These are phyloP conservation scores for Meloidogyne chitwoodi DNA, from an alignment of 1,140 invertebrate species.

Conservation along the genomic window DNA sequence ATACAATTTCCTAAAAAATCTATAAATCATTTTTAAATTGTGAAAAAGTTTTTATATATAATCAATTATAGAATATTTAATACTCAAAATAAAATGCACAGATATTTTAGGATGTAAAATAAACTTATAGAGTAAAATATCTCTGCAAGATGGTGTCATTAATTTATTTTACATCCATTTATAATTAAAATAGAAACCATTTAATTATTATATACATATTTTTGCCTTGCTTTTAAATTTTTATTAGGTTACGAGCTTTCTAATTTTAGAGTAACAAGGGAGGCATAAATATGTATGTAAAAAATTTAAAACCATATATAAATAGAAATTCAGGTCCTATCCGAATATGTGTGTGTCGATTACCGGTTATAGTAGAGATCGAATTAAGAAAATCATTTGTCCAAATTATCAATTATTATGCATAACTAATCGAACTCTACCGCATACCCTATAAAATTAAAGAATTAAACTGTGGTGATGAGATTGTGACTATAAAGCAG, in stretches of 20 bases:
- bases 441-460: background rate
- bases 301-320: background rate
- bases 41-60: background rate
- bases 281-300: background rate
- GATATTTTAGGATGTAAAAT: background rate
- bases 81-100: background rate
- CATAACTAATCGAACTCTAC: background rate
- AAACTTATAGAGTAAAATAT: background rate
- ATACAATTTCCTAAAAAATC: background rate
- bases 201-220: background rate
- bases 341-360: background rate
- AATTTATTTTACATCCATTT: background rate
- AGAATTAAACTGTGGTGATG: background rate
- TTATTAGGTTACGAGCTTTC: background rate
- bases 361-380: background rate
- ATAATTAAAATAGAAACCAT: background rate
- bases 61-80: background rate
- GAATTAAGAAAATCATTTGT: background rate
- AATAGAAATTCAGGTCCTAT: background rate
- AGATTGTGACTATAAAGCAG: background rate
- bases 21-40: background rate
- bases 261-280: background rate
- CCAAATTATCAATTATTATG: background rate
- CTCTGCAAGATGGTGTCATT: too few species aligned
- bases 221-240: background rate